Conservation (phyloP, 2,113 vertebrate species). For the Parus major region DNA sequence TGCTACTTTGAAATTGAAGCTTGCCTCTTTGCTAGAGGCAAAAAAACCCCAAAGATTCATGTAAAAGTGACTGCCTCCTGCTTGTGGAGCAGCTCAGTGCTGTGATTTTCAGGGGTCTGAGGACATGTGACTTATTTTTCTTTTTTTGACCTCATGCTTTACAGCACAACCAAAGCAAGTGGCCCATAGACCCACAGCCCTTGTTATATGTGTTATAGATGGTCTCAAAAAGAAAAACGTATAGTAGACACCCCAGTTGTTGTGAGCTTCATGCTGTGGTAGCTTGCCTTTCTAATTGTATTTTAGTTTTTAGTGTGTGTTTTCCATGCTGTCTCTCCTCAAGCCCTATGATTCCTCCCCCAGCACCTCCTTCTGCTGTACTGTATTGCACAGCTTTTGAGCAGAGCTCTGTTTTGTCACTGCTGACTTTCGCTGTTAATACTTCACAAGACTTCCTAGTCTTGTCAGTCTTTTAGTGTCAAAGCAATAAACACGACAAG, state of each 20-base stretch:
- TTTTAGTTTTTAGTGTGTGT: background rate
- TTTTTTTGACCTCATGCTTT: background rate
- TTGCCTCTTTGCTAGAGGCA: background rate
- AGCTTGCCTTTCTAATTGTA: background rate
- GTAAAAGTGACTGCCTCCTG: accelerated
- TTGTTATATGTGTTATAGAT: background rate
- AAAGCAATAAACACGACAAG: background rate
- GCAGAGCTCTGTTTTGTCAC: background rate
- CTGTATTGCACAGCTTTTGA: background rate
- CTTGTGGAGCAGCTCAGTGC: background rate
- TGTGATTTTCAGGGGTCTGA: background rate
- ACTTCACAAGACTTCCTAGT: background rate
- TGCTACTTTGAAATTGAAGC: background rate
- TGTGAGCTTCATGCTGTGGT: background rate
- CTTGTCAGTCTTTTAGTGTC: background rate
- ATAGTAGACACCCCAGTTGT: background rate
- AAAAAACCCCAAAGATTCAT: background rate
- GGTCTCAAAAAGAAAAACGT: accelerated
- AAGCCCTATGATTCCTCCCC: background rate
- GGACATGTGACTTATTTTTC: background rate
- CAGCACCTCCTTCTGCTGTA: background rate
- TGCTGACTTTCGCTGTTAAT: background rate
- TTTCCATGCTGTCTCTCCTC: background rate
- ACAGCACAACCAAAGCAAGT: background rate
- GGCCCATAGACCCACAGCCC: background rate